A percentile compares a stretch with the other conserved stretches of the same genome.
These are phyloP conservation scores for Drosophila picticornis DNA, from an alignment of 2,888 invertebrate species.

Conservation along the genomic window DNA sequence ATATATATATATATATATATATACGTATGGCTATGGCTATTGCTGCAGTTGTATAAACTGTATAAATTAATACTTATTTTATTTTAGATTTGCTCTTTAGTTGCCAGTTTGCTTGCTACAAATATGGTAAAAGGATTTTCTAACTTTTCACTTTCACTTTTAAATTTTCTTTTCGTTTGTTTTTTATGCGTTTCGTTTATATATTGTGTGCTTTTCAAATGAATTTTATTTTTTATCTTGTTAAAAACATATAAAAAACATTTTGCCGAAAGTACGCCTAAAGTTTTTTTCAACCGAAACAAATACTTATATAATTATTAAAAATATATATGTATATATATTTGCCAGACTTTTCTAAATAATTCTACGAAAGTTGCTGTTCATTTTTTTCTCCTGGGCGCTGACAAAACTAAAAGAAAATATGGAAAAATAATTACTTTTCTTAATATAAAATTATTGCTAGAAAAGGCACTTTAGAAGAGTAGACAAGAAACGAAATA, in stretches of 20 bases:
- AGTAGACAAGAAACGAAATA: slow-evolving; percentile 9
- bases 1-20: not conserved
- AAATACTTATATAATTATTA: slow-evolving; percentile 54
- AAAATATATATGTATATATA: slow-evolving; percentile 50
- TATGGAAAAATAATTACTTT: slow-evolving; percentile 11
- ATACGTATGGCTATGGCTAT: slow-evolving; percentile 54
- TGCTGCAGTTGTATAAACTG: slow-evolving; percentile 53
- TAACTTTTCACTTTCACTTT: slow-evolving; percentile 38
- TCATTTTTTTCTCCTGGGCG: slow-evolving; percentile 1
- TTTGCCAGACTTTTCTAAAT: slow-evolving; percentile 61
- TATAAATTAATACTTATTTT: slow-evolving; percentile 51
- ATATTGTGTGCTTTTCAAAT: slow-evolving; percentile 71
- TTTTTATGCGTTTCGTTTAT: slow-evolving; percentile 42
- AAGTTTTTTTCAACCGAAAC: slow-evolving; percentile 59
- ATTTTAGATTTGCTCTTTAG: slow-evolving; percentile 52
- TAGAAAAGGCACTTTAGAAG: slow-evolving; percentile 78
- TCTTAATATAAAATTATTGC: slow-evolving; percentile 49
- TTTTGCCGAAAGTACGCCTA: slow-evolving; percentile 81
- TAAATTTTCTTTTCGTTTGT: slow-evolving; percentile 24
- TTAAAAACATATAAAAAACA: slow-evolving; percentile 56
- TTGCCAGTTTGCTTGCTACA: slow-evolving; percentile 36
- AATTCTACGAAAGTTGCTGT: slow-evolving; percentile 63
- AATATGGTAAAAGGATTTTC: slow-evolving; percentile 45
- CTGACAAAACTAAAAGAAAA: slow-evolving; percentile 12
- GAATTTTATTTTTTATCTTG: slow-evolving; percentile 5